A percentile compares a stretch with the other conserved stretches of the same genome.
phyloP scores from a whole-genome alignment of 23 tunicate species.

The Clavelina lepadiformis region DNA sequence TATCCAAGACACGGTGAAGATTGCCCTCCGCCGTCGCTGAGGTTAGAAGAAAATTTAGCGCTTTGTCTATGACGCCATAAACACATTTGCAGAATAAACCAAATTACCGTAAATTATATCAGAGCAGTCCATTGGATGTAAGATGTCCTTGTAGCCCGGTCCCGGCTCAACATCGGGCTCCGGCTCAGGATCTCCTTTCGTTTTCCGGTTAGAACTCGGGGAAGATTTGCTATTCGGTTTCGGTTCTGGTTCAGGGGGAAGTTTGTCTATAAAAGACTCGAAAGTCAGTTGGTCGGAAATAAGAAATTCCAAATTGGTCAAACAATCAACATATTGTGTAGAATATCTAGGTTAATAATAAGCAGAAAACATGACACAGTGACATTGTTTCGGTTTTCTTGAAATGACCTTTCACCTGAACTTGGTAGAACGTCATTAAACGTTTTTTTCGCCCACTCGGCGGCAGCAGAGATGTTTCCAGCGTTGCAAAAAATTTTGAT shows the following conservation, averaged over 20 bases:
- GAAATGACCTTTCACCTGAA: not conserved
- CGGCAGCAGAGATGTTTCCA: constrained; percentile 45
- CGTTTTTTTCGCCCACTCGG: constrained; percentile 36
- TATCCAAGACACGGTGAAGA: constrained; percentile 51
- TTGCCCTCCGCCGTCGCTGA: constrained; percentile 39
- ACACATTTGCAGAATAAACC: not conserved
- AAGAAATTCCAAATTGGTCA: too few relatives aligned
- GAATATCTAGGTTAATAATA: too few relatives aligned
- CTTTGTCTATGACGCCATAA: not conserved
- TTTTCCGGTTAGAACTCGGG: too few relatives aligned
- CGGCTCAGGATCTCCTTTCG: constrained; percentile 25
- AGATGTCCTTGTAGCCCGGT: not conserved
- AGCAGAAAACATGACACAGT: too few relatives aligned
- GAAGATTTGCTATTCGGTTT: too few relatives aligned
- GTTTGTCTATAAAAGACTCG: too few relatives aligned
- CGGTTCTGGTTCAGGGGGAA: too few relatives aligned
- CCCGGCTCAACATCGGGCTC: constrained; percentile 21
- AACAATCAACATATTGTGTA: too few relatives aligned
- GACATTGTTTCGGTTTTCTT: too few relatives aligned
- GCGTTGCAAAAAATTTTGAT: constrained; percentile 40
- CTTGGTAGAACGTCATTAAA: constrained; percentile 4
- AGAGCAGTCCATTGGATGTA: constrained; percentile 81
- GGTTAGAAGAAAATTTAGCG: not conserved
- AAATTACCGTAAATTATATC: constrained; percentile 53
- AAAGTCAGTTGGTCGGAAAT: too few relatives aligned